Conservation (phyloP, 1,140 invertebrate genomes). For the Drosophila insularis region DNA sequence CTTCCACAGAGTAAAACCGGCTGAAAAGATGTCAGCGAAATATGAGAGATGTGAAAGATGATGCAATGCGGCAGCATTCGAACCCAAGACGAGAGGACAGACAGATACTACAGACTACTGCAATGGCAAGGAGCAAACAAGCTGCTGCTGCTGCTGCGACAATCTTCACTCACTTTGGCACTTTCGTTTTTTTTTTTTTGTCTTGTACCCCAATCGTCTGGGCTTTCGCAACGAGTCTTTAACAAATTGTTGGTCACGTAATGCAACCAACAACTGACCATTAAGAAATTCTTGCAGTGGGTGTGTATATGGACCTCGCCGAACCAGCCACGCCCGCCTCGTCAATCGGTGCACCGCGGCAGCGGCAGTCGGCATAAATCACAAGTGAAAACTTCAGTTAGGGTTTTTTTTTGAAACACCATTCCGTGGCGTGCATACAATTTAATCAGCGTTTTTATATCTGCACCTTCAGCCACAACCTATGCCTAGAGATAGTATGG, state of each 20-base stretch:
- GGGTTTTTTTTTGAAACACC: slow-evolving; percentile 29
- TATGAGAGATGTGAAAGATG: slow-evolving; percentile 46
- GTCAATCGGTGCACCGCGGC: background rate
- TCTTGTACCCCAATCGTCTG: background rate
- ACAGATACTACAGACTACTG: slow-evolving; percentile 15
- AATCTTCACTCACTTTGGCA: slow-evolving; percentile 48
- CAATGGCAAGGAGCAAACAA: slow-evolving; percentile 47
- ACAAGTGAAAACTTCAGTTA: slow-evolving; percentile 63
- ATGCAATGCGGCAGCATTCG: background rate
- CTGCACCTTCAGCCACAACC: slow-evolving; percentile 27
- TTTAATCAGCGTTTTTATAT: slow-evolving; percentile 64
- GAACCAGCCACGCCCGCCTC: slow-evolving; percentile 19
- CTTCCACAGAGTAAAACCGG: slow-evolving; percentile 25
- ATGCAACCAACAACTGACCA: slow-evolving; percentile 48
- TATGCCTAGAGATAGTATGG: slow-evolving; percentile 1
- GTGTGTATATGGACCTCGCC: background rate
- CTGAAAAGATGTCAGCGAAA: slow-evolving; percentile 35
- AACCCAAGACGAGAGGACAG: background rate
- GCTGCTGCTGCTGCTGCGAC: slow-evolving; percentile 17
- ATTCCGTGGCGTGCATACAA: slow-evolving; percentile 56
- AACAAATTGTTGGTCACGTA: slow-evolving; percentile 65
- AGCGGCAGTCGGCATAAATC: slow-evolving; percentile 70
- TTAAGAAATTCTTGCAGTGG: slow-evolving; percentile 65
- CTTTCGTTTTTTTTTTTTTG: slow-evolving; percentile 57
- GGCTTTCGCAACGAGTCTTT: slow-evolving; percentile 41